Percentiles rank a stretch among this genome's conserved stretches.
These are phyloP conservation scores for Bradysia coprophila DNA, from an alignment of 1,140 invertebrate genomes.

Conservation along the genomic window DNA sequence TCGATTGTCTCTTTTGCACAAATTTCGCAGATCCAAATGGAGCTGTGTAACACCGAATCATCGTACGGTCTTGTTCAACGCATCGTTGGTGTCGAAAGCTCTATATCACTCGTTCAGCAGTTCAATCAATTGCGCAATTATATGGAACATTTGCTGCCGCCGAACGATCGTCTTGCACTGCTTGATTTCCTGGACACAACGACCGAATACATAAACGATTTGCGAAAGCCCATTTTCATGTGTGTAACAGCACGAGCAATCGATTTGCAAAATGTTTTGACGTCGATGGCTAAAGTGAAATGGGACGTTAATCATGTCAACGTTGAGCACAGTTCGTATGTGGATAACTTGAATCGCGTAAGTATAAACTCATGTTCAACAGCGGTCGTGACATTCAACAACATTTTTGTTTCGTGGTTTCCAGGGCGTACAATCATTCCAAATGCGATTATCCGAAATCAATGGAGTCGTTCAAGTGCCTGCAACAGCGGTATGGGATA, in stretches of 20 bases:
- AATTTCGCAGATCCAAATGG: slow-evolving; percentile 27
- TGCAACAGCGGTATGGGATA: slow-evolving; percentile 64
- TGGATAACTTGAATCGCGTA: slow-evolving; percentile 48
- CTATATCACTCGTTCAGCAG: slow-evolving; percentile 76
- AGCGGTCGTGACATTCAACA: no score
- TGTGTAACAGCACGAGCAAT: slow-evolving; percentile 59
- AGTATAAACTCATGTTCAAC: slow-evolving; percentile 10
- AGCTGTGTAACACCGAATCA: slow-evolving; percentile 47
- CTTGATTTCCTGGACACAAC: slow-evolving; percentile 53
- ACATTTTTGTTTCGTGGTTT: slow-evolving; percentile 7
- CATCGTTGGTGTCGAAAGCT: slow-evolving; percentile 80
- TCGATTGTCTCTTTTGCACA: not conserved
- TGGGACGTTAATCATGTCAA: slow-evolving; percentile 95
- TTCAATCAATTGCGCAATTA: slow-evolving; percentile 67
- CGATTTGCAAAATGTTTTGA: slow-evolving; percentile 58
- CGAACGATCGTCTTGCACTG: slow-evolving; percentile 39
- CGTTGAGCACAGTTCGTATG: slow-evolving; percentile 85
- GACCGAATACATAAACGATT: slow-evolving; percentile 33
- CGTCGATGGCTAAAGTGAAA: slow-evolving; percentile 77
- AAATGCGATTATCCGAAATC: slow-evolving; percentile 52
- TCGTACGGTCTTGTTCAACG: slow-evolving; percentile 69
- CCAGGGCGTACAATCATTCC: slow-evolving; percentile 62
- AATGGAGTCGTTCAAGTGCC: slow-evolving; percentile 46
- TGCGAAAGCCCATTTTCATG: slow-evolving; percentile 72
- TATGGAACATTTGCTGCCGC: slow-evolving; percentile 50